phyloP scores from a whole-genome alignment of 2,888 invertebrate genomes.

The Pemphredon lugubris region DNA sequence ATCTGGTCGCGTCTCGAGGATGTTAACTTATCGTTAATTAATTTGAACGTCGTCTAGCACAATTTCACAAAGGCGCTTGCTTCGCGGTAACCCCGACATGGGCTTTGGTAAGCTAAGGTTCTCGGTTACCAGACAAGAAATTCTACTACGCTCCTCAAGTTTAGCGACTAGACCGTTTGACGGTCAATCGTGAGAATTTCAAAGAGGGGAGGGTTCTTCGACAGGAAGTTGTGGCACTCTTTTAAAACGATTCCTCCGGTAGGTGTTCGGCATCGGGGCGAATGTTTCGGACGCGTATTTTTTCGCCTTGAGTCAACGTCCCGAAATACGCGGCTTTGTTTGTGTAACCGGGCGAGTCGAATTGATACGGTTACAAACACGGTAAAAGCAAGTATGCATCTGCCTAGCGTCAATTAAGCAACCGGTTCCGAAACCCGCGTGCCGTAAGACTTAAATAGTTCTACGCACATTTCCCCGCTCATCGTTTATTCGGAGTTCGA shows the following conservation, averaged over 20 bases:
- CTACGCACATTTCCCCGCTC: slow-evolving; percentile 38
- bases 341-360: slow-evolving; percentile 67
- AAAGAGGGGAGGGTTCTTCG: too few relatives aligned
- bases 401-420: slow-evolving; percentile 75
- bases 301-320: slow-evolving; percentile 70
- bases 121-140: too few relatives aligned
- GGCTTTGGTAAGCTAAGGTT: too few relatives aligned
- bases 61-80: too few relatives aligned
- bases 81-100: too few relatives aligned
- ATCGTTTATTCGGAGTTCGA: slow-evolving; percentile 24
- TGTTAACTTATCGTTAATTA: too few relatives aligned
- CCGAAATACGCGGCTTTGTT: slow-evolving; percentile 74
- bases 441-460: slow-evolving; percentile 69
- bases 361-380: slow-evolving; percentile 72
- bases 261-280: slow-evolving; percentile 36
- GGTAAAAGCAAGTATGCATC: slow-evolving; percentile 71
- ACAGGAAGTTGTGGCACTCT: too few relatives aligned
- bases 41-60: too few relatives aligned
- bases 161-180: too few relatives aligned
- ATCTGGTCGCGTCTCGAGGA: too few relatives aligned
- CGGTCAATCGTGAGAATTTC: too few relatives aligned
- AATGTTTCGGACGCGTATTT: slow-evolving; percentile 62
- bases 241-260: slow-evolving; percentile 13
- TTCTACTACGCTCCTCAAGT: too few relatives aligned
- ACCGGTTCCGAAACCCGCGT: slow-evolving; percentile 59